Percentiles rank a stretch among this genome's conserved stretches.
Evolutionary conservation across 2,797 vertebrate genomes (phyloP).

Genomic region (Argentina silus): DNA sequence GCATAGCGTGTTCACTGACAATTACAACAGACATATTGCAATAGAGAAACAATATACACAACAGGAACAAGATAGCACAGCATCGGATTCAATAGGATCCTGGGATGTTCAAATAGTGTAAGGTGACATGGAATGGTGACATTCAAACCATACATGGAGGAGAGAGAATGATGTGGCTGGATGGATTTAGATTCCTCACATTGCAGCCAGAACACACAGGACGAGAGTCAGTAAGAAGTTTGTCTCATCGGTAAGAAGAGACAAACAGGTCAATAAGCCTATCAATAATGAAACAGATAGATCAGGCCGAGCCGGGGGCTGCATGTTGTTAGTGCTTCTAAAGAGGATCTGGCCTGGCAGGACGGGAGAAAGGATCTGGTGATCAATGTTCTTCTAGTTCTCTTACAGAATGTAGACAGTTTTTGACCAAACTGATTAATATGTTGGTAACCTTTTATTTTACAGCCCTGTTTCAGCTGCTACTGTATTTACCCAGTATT

Average conservation of each 20-base stretch:
- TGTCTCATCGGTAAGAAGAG: slow-evolving; percentile 63
- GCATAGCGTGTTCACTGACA: too few species aligned
- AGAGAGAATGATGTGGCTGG: slow-evolving; percentile 18
- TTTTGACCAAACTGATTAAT: too few species aligned
- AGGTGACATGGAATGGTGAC: background rate
- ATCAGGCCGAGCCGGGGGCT: slow-evolving; percentile 18
- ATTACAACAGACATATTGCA: too few species aligned
- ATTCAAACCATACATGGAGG: background rate
- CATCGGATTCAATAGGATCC: background rate
- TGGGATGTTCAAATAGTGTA: background rate
- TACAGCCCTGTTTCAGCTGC: too few species aligned
- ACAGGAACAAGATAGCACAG: too few species aligned
- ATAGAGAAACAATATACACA: too few species aligned
- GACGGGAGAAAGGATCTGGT: slow-evolving; percentile 18
- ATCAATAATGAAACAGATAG: slow-evolving; percentile 69
- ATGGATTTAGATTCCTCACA: slow-evolving; percentile 50
- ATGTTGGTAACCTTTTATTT: too few species aligned
- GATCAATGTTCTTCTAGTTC: background rate
- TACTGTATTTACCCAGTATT: too few species aligned
- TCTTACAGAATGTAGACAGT: background rate
- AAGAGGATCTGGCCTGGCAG: slow-evolving; percentile 11
- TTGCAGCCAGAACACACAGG: slow-evolving; percentile 53
- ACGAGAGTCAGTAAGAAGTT: slow-evolving; percentile 60
- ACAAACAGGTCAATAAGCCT: slow-evolving; percentile 70
- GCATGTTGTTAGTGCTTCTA: slow-evolving; percentile 45